A percentile compares a stretch with the other conserved stretches of the same genome.
Evolutionary conservation across 1,140 invertebrate species (phyloP).

Genomic region (Helicoverpa armigera): DNA sequence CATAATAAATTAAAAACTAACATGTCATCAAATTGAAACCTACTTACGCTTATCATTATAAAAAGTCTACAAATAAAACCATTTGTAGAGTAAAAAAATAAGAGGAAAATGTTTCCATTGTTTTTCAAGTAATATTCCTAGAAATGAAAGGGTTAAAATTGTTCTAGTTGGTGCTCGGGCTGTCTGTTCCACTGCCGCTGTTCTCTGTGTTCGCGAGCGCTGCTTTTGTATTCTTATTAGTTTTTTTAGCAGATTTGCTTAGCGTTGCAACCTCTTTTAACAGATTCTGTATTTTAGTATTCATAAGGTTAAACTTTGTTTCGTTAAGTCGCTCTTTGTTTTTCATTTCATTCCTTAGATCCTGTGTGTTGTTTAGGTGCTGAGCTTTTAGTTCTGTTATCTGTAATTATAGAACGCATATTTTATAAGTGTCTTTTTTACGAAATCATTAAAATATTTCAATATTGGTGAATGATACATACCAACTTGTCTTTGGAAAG

Average conservation of each 20-base stretch:
- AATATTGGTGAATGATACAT: conserved; percentile 56
- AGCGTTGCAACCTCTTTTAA: conserved; percentile 95
- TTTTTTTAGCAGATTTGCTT: conserved; percentile 92
- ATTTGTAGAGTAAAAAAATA: conserved; percentile 86
- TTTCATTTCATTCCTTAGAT: conserved; percentile 94
- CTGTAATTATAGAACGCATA: conserved; percentile 83
- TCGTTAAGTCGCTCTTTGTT: conserved; percentile 93
- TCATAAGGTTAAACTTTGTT: conserved; percentile 92
- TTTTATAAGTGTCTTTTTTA: background rate
- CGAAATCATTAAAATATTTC: background rate
- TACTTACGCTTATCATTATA: conserved; percentile 78
- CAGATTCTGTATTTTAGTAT: conserved; percentile 91
- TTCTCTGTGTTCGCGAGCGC: conserved; percentile 87
- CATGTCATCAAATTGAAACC: conserved; percentile 72
- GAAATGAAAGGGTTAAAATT: conserved; percentile 54
- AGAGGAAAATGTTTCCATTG: conserved; percentile 76
- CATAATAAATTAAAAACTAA: conserved; percentile 66
- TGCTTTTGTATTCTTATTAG: conserved; percentile 78
- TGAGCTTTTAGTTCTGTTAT: conserved; percentile 97
- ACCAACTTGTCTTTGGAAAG: conserved; percentile 97
- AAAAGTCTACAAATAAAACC: conserved; percentile 81
- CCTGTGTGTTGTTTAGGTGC: conserved; percentile 95
- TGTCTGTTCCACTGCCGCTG: conserved; percentile 92
- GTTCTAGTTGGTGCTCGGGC: conserved; percentile 88
- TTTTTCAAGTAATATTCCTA: conserved; percentile 49